Conservation (phyloP, 2,888 invertebrate genomes). For the Eupeodes latifasciatus region DNA sequence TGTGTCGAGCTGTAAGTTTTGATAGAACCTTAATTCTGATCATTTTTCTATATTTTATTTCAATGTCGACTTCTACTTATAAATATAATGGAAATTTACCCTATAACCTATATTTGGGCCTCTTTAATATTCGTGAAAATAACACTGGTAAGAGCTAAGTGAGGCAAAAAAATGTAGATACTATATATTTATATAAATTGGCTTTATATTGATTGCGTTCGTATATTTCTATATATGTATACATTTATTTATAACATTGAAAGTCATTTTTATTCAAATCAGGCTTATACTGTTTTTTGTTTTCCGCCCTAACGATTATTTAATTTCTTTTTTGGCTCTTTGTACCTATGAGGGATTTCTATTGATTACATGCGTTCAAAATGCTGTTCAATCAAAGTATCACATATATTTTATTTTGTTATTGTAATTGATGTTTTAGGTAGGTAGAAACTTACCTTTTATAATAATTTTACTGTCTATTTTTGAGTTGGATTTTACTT, state of each 20-base stretch:
- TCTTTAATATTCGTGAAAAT: background rate
- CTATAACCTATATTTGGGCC: background rate
- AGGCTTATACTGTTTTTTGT: conserved; percentile 7
- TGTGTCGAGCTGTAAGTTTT: too few relatives aligned
- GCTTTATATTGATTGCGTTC: conserved; percentile 46
- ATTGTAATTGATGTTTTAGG: background rate
- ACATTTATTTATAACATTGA: conserved; percentile 44
- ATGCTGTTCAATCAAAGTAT: conserved; percentile 29
- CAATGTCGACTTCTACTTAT: too few relatives aligned
- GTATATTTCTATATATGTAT: background rate
- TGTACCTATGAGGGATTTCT: conserved; percentile 26
- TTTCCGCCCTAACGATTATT: conserved; percentile 64
- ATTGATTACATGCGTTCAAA: conserved; percentile 62
- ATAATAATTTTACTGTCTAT: conserved; percentile 3
- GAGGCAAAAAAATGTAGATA: background rate
- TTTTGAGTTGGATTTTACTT: conserved; percentile 34
- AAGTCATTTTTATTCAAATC: conserved; percentile 68
- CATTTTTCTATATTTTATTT: too few relatives aligned
- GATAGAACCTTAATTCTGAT: too few relatives aligned
- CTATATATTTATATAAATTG: conserved; percentile 35
- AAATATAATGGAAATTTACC: background rate
- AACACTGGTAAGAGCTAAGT: background rate
- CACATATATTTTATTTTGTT: background rate
- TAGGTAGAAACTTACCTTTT: too few relatives aligned
- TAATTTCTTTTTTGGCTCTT: conserved; percentile 32